A percentile compares a stretch with the other conserved stretches of the same genome.
Conservation (phyloP, 2,888 invertebrate species). For the Leptopilina myrica region DNA sequence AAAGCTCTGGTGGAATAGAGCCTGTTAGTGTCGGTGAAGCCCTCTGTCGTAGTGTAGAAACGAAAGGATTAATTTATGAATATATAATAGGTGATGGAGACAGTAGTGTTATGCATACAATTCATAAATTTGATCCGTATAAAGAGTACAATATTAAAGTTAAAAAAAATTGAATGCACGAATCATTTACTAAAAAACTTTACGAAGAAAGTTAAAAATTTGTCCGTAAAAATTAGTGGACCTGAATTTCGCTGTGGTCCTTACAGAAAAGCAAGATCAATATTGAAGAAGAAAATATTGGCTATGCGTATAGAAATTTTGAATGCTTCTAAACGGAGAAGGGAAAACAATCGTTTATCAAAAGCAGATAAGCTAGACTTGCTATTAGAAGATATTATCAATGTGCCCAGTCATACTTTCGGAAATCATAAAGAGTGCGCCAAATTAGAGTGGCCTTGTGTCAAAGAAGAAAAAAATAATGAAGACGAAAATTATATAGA, state of each 20-base stretch:
- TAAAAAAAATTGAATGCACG: conserved; percentile 56
- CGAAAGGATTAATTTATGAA: too few species aligned
- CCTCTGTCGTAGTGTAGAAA: too few species aligned
- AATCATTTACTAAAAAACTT: conserved; percentile 64
- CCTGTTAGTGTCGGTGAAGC: too few species aligned
- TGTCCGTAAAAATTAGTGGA: background rate
- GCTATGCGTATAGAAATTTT: too few species aligned
- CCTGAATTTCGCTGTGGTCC: too few species aligned
- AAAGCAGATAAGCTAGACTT: too few species aligned
- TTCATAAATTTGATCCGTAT: conserved; percentile 60
- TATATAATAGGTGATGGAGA: conserved; percentile 51
- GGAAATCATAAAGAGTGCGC: conserved; percentile 43
- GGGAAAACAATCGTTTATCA: too few species aligned
- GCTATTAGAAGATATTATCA: conserved; percentile 48
- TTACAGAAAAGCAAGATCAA: too few species aligned
- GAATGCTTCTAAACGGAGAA: too few species aligned
- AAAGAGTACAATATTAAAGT: conserved; percentile 34
- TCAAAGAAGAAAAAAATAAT: background rate
- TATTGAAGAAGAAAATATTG: too few species aligned
- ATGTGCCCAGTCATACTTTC: conserved; percentile 45
- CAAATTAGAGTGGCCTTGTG: conserved; percentile 11
- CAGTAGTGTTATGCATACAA: conserved; percentile 64
- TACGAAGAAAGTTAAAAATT: conserved; percentile 46
- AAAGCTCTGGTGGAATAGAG: too few species aligned
- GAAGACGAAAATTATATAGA: background rate